Evolutionary conservation across 2,888 invertebrate genomes (phyloP), one percentile per base, ranked within the genome.

Genomic region (Oligia strigilis): DNA sequence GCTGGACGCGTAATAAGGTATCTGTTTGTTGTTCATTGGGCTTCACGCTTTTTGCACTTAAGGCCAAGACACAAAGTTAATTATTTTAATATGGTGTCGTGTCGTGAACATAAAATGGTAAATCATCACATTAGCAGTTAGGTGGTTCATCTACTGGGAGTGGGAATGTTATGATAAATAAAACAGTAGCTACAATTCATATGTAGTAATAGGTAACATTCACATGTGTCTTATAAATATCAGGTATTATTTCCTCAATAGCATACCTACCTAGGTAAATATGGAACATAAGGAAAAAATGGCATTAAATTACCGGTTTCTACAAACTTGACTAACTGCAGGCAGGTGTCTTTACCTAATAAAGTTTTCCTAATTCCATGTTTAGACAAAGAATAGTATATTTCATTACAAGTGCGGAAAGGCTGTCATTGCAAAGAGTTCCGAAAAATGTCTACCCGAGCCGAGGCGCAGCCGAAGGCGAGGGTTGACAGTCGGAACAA

Each of bases 31-130:
- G 91, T 90, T 90, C 89, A 89, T 88, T 91, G 89, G 90, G 87
- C 90, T 91, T 93, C 92, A 93, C 91, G 90, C 86, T 93, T 94
- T 94, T 94, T 94, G 93, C 93, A 92, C 89, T 93, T 93, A 94
- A 93, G 93, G 94, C 90, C 92, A 92, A 92, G 91, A 75, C 87
- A 77, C 83, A 87, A 82, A 71, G 77, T 74, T 83, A 86, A 83
- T 87, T 81, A 36, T 36, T 36, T 86, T 81, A 87, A 80, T 81
- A 87, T 81, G 72, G 84, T 88, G 88, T 89, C 75, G 85, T 88
- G 88, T 89, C 75, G 81, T 80, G 77, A 82, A 75, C 72, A 74
- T 60, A 73, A 69, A 77, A 77, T 75, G 75, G n/a, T n/a, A n/a
- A n/a, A 88, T 86, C 80, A 74, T 73, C 46, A 40, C 60, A 40